Base-by-base conservation (phyloP, 2,113 vertebrate species). In the Eupsittula cactorum region DNA sequence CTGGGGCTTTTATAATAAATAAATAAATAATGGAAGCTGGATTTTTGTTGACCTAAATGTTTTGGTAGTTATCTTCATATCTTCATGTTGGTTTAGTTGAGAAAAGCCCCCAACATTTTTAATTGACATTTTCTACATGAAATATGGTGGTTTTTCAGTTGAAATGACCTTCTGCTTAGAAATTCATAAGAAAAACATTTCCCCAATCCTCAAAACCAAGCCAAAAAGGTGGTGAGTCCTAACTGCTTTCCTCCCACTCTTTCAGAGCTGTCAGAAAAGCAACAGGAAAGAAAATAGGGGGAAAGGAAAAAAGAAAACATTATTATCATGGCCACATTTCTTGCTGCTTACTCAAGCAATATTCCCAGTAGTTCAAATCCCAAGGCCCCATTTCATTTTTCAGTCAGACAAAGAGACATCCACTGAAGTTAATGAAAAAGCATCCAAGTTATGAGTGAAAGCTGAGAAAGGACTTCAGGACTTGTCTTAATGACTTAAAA, bases 191-290 rank as follows among this genome's bases (percentile, higher is more conserved):
- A 44, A 94, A 93, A 96, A 67, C 71, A 47, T 96, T 89, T 93
- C 64, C 41, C 69, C 78, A 84, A 50, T 78, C 60, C 60, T 75
- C 80, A 92, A 89, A 94, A 95, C 75, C 60, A 95, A 95, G 42
- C 37, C 17, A 75, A 71, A 93, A 94, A 95, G 13, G 39, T 81
- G 46, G 24, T 35, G 33, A 92, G 77, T 82, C 77, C 69, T 95
- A 86, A 60, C 14, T 9, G 50, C 65, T 95, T 95, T 89, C 80
- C 62, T 95, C 88, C 86, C 65, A 86, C 83, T 89, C 83, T 55
- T 95, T 89, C 86, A 75, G 83, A 89, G 47, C 88, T 95, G 93
- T 95, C 80, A 96, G 86, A 93, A 96, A 93, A 82, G 23, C 83
- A 92, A 68, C 77, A 35, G 62, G 55, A 25, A 86, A 82, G 88